Conservation (phyloP, 2,888 invertebrate genomes). For the Drosophila mayaguana region DNA sequence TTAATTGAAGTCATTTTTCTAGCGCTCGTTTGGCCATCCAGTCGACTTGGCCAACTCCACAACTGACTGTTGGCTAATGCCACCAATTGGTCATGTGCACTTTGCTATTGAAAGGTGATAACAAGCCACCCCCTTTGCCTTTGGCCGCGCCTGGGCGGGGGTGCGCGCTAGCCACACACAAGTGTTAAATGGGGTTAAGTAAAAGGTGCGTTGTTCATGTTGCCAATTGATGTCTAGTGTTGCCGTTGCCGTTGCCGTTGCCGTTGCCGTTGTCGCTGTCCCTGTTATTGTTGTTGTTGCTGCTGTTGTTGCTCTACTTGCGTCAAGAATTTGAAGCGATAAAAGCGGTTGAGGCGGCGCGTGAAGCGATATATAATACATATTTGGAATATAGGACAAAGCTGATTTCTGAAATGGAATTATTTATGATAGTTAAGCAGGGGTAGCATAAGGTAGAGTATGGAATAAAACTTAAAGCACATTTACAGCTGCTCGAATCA, state of each 20-base stretch:
- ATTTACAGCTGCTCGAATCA: too few species aligned
- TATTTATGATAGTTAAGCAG: neutral
- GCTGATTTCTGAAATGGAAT: neutral
- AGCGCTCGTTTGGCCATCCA: constrained; percentile 58
- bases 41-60: constrained; percentile 45
- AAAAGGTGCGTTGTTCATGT: constrained; percentile 59
- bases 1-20: constrained; percentile 78
- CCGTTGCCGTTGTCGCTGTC: constrained; percentile 9
- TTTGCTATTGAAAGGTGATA: constrained; percentile 79
- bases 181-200: constrained; percentile 78
- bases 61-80: constrained; percentile 33
- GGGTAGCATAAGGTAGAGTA: neutral
- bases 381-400: neutral
- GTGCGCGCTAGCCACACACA: constrained; percentile 49
- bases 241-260: constrained; percentile 16
- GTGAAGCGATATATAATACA: neutral
- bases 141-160: constrained; percentile 27
- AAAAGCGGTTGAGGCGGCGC: constrained; percentile 1
- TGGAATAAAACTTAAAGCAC: too few species aligned
- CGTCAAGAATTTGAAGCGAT: constrained; percentile 28
- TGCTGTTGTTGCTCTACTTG: constrained; percentile 18
- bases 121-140: constrained; percentile 49
- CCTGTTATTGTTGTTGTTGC: neutral
- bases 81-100: constrained; percentile 68
- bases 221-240: constrained; percentile 33